These are phyloP conservation scores for Ctenodactylus gundi DNA, from an alignment of 2,113 vertebrate species.

Conservation along the genomic window DNA sequence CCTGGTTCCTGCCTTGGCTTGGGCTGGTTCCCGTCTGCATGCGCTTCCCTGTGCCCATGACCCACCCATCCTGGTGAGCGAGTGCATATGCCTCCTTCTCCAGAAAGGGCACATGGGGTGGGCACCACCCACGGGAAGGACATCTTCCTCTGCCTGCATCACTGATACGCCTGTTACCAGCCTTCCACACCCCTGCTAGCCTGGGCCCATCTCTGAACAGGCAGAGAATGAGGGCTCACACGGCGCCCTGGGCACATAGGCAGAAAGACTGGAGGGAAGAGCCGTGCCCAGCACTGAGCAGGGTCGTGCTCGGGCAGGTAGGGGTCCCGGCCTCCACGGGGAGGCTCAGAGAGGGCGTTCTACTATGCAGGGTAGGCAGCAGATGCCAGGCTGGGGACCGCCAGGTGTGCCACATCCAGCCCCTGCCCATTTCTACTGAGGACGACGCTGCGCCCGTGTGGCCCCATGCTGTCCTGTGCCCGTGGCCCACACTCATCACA, in stretches of 20 bases:
- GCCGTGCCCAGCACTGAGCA: too few species aligned
- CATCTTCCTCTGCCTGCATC: neutral
- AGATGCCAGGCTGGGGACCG: neutral
- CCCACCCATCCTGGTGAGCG: rapidly evolving
- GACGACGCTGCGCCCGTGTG: neutral
- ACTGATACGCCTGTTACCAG: neutral
- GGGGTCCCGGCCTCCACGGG: neutral
- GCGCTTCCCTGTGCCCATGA: neutral
- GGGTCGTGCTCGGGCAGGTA: neutral
- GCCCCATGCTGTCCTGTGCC: rapidly evolving
- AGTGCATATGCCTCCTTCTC: neutral
- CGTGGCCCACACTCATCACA: rapidly evolving
- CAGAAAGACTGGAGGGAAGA: neutral
- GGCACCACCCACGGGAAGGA: rapidly evolving
- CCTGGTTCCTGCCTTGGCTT: neutral
- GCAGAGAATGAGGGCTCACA: neutral
- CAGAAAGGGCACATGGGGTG: neutral
- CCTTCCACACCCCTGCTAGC: neutral
- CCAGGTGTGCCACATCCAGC: rapidly evolving
- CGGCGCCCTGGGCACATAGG: rapidly evolving
- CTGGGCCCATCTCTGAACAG: neutral
- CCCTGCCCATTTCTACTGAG: neutral
- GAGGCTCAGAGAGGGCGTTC: neutral
- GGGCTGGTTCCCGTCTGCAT: neutral
- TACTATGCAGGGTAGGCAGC: too few species aligned